phyloP scores from a whole-genome alignment of 2,888 invertebrate genomes.

The Nephrotoma flavescens region DNA sequence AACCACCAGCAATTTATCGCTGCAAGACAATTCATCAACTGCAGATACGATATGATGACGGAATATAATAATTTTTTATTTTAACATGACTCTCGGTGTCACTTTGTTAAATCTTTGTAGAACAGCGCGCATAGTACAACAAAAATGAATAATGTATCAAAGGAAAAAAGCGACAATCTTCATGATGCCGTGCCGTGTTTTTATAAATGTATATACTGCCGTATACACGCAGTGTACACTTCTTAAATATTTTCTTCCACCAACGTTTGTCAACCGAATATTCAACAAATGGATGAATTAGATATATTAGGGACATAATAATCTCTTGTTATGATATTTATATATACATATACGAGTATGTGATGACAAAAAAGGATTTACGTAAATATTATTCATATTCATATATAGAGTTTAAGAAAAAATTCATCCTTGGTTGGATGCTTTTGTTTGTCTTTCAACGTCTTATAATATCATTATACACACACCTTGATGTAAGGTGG shows the following conservation, averaged over 20 bases:
- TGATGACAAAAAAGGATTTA: not conserved
- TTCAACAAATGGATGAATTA: not conserved
- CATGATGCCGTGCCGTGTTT: no score
- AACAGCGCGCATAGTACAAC: not conserved
- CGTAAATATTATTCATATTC: not conserved
- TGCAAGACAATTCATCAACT: not conserved
- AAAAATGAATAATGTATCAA: not conserved
- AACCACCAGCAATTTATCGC: not conserved
- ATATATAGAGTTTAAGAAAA: not conserved
- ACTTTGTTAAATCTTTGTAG: not conserved
- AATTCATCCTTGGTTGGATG: not conserved
- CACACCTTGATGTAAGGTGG: not conserved
- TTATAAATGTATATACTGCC: not conserved
- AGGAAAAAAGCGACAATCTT: not conserved
- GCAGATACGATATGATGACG: not conserved
- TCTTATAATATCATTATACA: not conserved
- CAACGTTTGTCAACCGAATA: not conserved
- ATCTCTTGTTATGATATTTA: not conserved
- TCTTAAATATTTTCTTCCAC: not conserved
- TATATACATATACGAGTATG: not conserved
- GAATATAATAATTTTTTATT: not conserved
- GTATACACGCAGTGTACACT: not conserved
- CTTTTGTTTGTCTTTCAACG: not conserved
- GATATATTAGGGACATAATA: not conserved
- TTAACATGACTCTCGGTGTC: not conserved